Conservation (phyloP, 2,888 invertebrate genomes). For the Mycalesis mineus region DNA sequence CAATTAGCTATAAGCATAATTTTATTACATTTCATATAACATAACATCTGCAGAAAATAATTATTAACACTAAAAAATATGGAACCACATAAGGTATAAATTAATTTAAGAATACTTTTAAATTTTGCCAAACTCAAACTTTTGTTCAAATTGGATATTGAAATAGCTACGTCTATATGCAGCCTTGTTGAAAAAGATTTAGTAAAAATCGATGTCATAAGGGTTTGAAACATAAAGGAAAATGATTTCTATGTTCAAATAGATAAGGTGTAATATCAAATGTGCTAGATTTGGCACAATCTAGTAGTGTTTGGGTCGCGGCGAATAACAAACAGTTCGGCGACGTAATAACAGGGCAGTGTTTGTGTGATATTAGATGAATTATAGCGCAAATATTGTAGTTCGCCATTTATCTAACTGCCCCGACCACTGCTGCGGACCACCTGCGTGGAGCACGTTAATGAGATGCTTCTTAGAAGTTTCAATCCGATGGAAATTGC, state of each 20-base stretch:
- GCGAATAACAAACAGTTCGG: slow-evolving; percentile 36
- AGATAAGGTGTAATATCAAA: slow-evolving; percentile 1
- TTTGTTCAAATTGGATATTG: background rate
- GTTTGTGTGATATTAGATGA: slow-evolving; percentile 26
- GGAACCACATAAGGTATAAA: too few relatives aligned
- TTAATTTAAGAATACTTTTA: too few relatives aligned
- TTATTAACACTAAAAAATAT: too few relatives aligned
- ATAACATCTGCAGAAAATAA: too few relatives aligned
- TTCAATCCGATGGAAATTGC: background rate
- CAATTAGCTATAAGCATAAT: too few relatives aligned
- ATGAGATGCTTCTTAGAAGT: background rate
- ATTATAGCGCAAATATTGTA: slow-evolving; percentile 38
- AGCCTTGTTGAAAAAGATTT: background rate
- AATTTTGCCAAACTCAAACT: too few relatives aligned
- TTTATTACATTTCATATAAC: too few relatives aligned
- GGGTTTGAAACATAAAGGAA: slow-evolving; percentile 6
- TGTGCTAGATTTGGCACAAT: slow-evolving; percentile 20
- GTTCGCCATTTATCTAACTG: slow-evolving; percentile 19
- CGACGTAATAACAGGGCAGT: slow-evolving; percentile 36
- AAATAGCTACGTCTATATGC: background rate
- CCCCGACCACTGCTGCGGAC: slow-evolving; percentile 29
- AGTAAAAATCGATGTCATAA: background rate
- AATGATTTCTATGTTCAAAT: background rate
- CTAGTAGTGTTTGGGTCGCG: slow-evolving; percentile 28
- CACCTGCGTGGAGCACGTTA: slow-evolving; percentile 26